Base-by-base conservation (phyloP, 2,797 vertebrate genomes). In the Mormyrops boulengeri region DNA sequence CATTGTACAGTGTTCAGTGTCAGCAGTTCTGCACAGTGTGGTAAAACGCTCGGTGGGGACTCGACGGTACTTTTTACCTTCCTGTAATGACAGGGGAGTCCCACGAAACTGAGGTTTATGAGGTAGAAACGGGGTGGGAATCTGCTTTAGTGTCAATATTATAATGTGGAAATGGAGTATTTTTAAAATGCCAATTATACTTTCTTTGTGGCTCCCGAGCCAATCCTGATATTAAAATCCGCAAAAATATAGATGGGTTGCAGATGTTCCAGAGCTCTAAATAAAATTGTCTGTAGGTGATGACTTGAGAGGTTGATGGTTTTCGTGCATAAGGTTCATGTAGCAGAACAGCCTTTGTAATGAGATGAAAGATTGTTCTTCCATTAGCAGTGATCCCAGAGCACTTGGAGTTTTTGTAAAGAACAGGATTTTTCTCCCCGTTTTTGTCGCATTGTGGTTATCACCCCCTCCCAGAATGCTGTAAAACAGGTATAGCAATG, bases 401-500 rank as follows among this genome's bases (percentile, higher is more conserved):
- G 66, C 30, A 73, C 34, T 34, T 73, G 3, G 26, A 69, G 66
- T 73, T 5, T 73, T 38, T 73, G 30, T 38, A 14, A 73, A 38
- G 66, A 73, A 34, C 30, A 34, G 66, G 30, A 38, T 73, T 73
- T 73, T 17, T n/a, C 73, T 44, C 73, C 17, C 12, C 38, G 2
- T 44, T 19, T 47, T 19, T 82, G 77, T 82, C 3, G 7, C 3
- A 2, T 8, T 14, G 53, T 87, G 86, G 38, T 30, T 44, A 57
- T 7, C 3, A 44, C 38, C 77, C 8, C 62, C 57, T 26, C 73
- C 77, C 77, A 60, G 88, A 82, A 89, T 85, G 53, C 82, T 1
- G 88, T 62, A 26, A 47, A 85, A 38, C 80, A 85, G 84, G 84
- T 89, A 89, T 89, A 41, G 26, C 34, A 22, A 5, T 73, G 84